phyloP scores from a whole-genome alignment of 2,888 invertebrate genomes.

The Ormyrus nitidulus region DNA sequence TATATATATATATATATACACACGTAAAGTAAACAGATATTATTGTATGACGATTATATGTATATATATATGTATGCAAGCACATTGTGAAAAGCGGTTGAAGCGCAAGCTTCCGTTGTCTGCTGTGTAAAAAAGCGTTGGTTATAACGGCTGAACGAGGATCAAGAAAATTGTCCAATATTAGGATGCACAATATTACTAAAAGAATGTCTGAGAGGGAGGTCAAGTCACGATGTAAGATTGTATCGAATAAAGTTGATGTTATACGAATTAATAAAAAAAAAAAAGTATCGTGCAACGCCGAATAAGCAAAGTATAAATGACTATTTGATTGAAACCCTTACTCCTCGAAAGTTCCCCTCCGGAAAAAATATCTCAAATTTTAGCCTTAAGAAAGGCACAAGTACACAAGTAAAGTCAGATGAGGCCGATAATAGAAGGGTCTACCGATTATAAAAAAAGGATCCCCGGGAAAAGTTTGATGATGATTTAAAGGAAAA shows the following conservation, averaged over 20 bases:
- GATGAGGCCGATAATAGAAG: too few relatives aligned
- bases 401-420: too few relatives aligned
- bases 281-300: slow-evolving; percentile 45
- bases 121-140: slow-evolving; percentile 3
- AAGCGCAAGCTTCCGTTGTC: slow-evolving; percentile 4
- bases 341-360: background rate
- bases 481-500: background rate
- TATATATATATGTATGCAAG: slow-evolving; percentile 43
- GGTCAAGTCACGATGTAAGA: slow-evolving; percentile 64
- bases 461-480: background rate
- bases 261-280: slow-evolving; percentile 68
- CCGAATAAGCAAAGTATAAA: slow-evolving; percentile 37
- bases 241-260: slow-evolving; percentile 72
- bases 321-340: slow-evolving; percentile 10
- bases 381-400: too few relatives aligned
- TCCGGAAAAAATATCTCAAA: background rate
- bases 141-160: slow-evolving; percentile 16
- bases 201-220: slow-evolving; percentile 57
- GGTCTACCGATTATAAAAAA: too few relatives aligned
- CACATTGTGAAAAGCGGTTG: slow-evolving; percentile 13
- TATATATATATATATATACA: slow-evolving; percentile 37
- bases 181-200: slow-evolving; percentile 67
- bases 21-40: slow-evolving; percentile 45
- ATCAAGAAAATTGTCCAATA: slow-evolving; percentile 50
- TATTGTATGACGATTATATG: slow-evolving; percentile 43